Evolutionary conservation across 2,113 vertebrate genomes (phyloP), one percentile per base, ranked within the genome.

Genomic region (Rhinopithecus roxellana): DNA sequence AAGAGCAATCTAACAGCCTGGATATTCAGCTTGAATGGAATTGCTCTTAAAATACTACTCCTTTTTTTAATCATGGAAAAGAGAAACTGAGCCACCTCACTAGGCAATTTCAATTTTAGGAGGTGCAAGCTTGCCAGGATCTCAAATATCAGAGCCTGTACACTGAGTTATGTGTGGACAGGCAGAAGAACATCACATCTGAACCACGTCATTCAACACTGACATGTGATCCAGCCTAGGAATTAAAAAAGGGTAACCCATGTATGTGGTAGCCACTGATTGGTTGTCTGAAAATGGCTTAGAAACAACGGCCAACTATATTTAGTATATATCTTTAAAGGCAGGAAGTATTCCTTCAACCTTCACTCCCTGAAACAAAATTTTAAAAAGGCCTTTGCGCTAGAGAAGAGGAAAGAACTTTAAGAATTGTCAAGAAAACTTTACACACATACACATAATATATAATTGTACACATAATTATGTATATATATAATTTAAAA

Each of bases 61-160:
- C 11, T 2, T 3, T 13, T 83, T 43, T 80, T 38, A 79, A 97
- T 74, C 82, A 95, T 77, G 74, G 94, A 94, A 94, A 90, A 93
- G 93, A 74, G 57, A 96, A 96, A 97, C 57, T 23, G 75, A 95
- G 81, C 87, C 52, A 97, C 30, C 55, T 92, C 88, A 95, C 74
- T 43, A 77, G 80, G 80, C 96, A 98, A 95, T 50, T 83, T 94
- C 96, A 97, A 96, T 97, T 97, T 98, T 96, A 95, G 96, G 92
- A 93, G 84, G 94, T 95, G 81, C 59, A 74, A 96, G 74, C 69
- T 92, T 94, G 97, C 96, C 98, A 97, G 93, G 92, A 52, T 97
- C 96, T 97, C 93, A 97, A 97, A 89, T 98, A 94, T 93, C 97
- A 98, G 92, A 79, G 89, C 64, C 59, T 93, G 86, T 78, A 96